phyloP scores from a whole-genome alignment of 1,140 invertebrate species.

The Drosophila parvula region DNA sequence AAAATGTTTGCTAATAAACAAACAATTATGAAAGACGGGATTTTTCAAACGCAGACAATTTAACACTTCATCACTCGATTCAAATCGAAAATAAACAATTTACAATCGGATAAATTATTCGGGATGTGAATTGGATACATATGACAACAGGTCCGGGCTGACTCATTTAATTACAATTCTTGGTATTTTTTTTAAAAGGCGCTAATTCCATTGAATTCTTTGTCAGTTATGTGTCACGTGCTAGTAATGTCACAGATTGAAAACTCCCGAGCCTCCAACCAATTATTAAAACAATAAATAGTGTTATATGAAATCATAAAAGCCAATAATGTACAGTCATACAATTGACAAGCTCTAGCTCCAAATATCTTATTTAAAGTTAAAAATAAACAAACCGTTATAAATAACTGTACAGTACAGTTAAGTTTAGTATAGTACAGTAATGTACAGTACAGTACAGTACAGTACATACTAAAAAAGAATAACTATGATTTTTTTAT shows the following conservation, averaged over 20 bases:
- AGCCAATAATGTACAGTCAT: no score
- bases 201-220: slow-evolving; percentile 1
- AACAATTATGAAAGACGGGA: slow-evolving; percentile 37
- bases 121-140: slow-evolving; percentile 2
- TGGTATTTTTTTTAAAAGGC: slow-evolving; percentile 1
- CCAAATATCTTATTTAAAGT: no score
- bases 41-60: slow-evolving; percentile 17
- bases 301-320: not conserved
- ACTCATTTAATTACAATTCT: slow-evolving; percentile 24
- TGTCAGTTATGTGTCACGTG: not conserved
- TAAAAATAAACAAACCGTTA: no score
- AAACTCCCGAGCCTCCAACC: not conserved
- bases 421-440: no score
- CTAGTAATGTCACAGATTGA: not conserved
- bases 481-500: no score
- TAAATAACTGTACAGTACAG: no score
- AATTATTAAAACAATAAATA: not conserved
- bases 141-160: slow-evolving; percentile 9
- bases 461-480: no score
- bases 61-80: slow-evolving; percentile 26
- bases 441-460: no score
- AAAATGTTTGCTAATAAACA: slow-evolving; percentile 61
- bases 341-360: no score
- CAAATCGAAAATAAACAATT: slow-evolving; percentile 32
- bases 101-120: slow-evolving; percentile 8